A percentile compares a stretch with the other conserved stretches of the same genome.
These are phyloP conservation scores for Acinonyx jubatus DNA, from an alignment of 2,113 vertebrate species.

Conservation along the genomic window DNA sequence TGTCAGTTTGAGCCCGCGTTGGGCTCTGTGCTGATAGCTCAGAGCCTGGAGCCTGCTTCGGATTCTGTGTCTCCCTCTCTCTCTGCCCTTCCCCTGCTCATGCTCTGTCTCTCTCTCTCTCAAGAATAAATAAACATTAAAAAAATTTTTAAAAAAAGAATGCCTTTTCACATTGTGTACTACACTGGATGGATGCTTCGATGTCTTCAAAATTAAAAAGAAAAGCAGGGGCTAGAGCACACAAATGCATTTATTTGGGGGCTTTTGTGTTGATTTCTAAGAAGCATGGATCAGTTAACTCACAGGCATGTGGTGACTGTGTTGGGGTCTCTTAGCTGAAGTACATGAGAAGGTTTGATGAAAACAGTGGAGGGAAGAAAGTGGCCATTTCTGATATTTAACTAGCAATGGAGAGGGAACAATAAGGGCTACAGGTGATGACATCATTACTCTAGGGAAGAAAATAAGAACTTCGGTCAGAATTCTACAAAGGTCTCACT, in stretches of 20 bases:
- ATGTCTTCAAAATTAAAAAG: neutral
- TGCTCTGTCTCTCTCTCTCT: too few species aligned
- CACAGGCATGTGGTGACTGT: neutral
- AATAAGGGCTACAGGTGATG: neutral
- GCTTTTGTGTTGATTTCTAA: neutral
- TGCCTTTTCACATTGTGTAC: neutral
- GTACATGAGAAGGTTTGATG: neutral
- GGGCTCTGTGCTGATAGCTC: too few species aligned
- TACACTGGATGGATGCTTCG: neutral
- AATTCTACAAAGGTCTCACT: neutral
- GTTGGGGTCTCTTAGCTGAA: neutral
- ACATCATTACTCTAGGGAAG: neutral
- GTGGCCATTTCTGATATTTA: neutral
- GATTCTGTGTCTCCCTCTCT: too few species aligned
- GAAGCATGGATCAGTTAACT: neutral
- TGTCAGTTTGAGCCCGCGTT: too few species aligned
- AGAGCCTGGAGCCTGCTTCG: too few species aligned
- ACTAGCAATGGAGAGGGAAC: neutral
- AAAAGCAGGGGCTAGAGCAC: accelerated
- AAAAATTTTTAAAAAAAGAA: neutral
- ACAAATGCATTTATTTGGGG: neutral
- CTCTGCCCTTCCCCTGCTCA: too few species aligned
- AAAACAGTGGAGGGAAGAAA: neutral
- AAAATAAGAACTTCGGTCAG: neutral
- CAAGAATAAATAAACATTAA: too few species aligned